Base-by-base conservation (phyloP, 1,140 invertebrate genomes). In the Lerema accius region DNA sequence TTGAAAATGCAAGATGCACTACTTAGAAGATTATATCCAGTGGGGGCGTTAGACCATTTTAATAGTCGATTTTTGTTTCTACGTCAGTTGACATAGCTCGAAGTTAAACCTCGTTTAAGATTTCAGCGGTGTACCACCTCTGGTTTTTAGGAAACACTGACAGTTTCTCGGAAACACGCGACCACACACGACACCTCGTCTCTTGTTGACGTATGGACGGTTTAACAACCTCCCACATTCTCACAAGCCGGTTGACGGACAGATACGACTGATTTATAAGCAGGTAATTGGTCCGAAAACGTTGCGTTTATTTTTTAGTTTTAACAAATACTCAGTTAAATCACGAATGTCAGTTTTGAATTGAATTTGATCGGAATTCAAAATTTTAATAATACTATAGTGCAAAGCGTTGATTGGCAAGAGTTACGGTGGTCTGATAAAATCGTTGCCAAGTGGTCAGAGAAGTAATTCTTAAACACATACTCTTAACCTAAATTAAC, bases 111-210 rank as follows among this genome's bases (percentile, higher is more conserved):
- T 11, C 37, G 50, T 51, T 55, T 42, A 55, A 40, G 37, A 55
- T 55, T 55, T 55, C 50, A 55, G 50, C 16, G 50, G 50, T 55
- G 13, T 17, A 26, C n/a, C 37, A 55, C 35, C 35, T 53, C 50
- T 10, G 49, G 49, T n/a, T 51, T 48, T 51, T 51, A n/a, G 32
- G 49, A 23, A 51, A 51, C 48, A 13, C 49, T 39, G 15, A 39
- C 16, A 4, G 16, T 37, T 53, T 53, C 37, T 53, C n/a, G 37
- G 35, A 40, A 53, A 40, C 46, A 28, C 45, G 40, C 50, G 58
- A 67, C 67, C 66, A 68, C 66, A 68, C 65, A 63, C 53, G 46
- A 55, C 35, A 61, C 48, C 49, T 49, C 46, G 46, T 49, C 23
- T 32, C 23, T 4, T 32, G 51, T 43, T 67, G 65, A 63, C 42